Conservation (phyloP, 1,140 invertebrate species). For the Aricia agestis region DNA sequence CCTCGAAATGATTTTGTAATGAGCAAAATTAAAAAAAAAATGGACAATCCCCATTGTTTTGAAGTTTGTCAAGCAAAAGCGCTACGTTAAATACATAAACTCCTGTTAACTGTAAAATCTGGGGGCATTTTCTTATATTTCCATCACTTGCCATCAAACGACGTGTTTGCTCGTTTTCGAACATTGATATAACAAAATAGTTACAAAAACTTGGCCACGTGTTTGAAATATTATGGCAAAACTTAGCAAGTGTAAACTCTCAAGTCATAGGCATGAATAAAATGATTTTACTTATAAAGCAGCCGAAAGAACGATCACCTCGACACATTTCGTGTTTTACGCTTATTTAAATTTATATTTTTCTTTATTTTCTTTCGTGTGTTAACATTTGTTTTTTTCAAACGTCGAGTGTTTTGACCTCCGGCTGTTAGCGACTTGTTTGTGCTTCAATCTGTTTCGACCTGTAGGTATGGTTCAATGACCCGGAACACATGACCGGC, state of each 20-base stretch:
- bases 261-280: background rate
- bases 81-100: too few species aligned
- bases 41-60: too few species aligned
- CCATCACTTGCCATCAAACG: too few species aligned
- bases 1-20: too few species aligned
- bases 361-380: slow-evolving; percentile 7
- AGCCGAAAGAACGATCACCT: background rate
- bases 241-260: background rate
- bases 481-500: slow-evolving; percentile 13
- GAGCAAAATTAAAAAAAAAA: too few species aligned
- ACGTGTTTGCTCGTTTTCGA: too few species aligned
- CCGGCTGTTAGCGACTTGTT: background rate
- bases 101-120: too few species aligned
- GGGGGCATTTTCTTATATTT: too few species aligned
- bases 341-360: background rate
- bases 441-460: background rate
- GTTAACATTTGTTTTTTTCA: background rate
- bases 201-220: background rate
- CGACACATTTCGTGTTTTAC: background rate
- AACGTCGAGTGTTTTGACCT: slow-evolving; percentile 4
- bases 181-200: background rate
- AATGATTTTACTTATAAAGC: background rate
- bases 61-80: too few species aligned
- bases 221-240: background rate
- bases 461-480: slow-evolving; percentile 13